These are phyloP conservation scores for Xanthia icteritia DNA, from an alignment of 2,888 invertebrate species.

Conservation along the genomic window DNA sequence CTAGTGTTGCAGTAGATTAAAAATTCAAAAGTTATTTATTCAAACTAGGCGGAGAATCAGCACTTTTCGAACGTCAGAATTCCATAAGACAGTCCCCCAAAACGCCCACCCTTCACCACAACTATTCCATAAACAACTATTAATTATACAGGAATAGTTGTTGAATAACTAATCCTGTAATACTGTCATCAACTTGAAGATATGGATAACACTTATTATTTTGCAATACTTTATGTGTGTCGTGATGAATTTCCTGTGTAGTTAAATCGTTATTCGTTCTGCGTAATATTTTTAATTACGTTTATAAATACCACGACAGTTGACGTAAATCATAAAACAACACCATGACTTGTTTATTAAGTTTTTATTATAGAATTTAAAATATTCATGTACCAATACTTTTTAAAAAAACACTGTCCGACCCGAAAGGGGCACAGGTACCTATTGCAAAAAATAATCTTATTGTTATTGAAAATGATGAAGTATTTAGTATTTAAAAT, in stretches of 20 bases:
- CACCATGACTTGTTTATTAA: constrained; percentile 27
- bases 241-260: background rate
- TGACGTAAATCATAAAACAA: constrained; percentile 56
- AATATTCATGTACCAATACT: constrained; percentile 15
- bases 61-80: no score
- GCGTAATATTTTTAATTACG: constrained; percentile 46
- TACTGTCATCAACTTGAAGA: background rate
- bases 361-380: constrained; percentile 7
- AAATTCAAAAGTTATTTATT: no score
- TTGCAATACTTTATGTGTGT: background rate
- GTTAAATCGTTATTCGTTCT: constrained; percentile 10
- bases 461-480: no score
- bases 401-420: no score
- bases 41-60: no score
- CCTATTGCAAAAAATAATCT: no score
- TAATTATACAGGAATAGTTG: no score
- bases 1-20: background rate
- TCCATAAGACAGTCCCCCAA: no score
- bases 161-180: background rate
- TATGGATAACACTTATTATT: background rate
- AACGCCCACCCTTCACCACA: no score
- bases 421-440: no score
- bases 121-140: no score
- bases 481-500: no score
- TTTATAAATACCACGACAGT: constrained; percentile 29